A percentile compares a stretch with the other conserved stretches of the same genome.
phyloP scores from a whole-genome alignment of 2,888 invertebrate species.

The Caenorhabditis sp. region DNA sequence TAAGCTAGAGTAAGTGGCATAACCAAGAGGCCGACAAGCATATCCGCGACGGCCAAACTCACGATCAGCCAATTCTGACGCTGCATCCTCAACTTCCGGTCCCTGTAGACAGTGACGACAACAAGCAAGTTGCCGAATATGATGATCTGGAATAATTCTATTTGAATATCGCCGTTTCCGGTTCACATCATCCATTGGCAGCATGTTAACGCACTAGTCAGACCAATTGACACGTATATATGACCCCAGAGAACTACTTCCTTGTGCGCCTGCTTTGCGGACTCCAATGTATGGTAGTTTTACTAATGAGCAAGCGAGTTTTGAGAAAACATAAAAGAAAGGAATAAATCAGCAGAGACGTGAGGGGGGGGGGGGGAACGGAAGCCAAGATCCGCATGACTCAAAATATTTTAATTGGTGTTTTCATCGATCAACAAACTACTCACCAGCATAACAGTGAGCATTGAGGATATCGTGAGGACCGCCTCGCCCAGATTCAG shows the following conservation, averaged over 20 bases:
- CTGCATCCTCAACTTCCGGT: slow-evolving; percentile 78
- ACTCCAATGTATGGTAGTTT: no score
- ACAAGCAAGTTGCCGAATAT: slow-evolving; percentile 78
- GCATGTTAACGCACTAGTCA: not conserved
- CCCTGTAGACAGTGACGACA: slow-evolving; percentile 77
- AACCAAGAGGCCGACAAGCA: slow-evolving; percentile 80
- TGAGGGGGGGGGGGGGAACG: slow-evolving; percentile 16
- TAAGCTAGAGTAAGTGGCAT: slow-evolving; percentile 81
- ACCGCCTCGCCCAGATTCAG: slow-evolving; percentile 69
- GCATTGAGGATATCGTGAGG: slow-evolving; percentile 75
- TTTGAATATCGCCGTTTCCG: slow-evolving; percentile 5
- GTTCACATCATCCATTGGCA: slow-evolving; percentile 7
- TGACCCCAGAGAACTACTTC: slow-evolving; percentile 8
- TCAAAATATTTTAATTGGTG: slow-evolving; percentile 62
- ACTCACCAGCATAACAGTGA: slow-evolving; percentile 77
- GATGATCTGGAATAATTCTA: slow-evolving; percentile 71
- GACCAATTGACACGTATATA: not conserved
- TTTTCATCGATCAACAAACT: not conserved
- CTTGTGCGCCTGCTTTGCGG: not conserved
- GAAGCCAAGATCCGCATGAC: slow-evolving; percentile 15
- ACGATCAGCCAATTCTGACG: slow-evolving; percentile 81
- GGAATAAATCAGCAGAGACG: no score
- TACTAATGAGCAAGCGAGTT: slow-evolving; percentile 1
- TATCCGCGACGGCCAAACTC: slow-evolving; percentile 79
- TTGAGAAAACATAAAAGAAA: no score